These are phyloP conservation scores for Myotis planiceps DNA, from an alignment of 2,797 vertebrate genomes.

Conservation along the genomic window DNA sequence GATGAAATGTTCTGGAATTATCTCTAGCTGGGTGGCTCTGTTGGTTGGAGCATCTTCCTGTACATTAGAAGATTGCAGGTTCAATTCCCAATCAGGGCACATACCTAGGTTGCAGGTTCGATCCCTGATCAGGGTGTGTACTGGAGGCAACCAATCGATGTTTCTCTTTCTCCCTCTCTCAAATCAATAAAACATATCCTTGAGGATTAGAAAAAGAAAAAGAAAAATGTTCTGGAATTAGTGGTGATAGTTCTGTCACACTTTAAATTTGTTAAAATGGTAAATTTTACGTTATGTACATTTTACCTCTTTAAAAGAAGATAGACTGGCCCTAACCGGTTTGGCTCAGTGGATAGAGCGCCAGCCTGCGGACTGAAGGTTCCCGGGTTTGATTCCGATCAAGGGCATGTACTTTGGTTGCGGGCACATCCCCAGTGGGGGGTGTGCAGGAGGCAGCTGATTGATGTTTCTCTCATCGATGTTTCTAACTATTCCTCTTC, in stretches of 20 bases:
- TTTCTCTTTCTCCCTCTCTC: background rate
- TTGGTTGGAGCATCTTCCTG: background rate
- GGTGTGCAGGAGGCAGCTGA: too few species aligned
- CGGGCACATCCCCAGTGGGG: too few species aligned
- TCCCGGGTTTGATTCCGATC: too few species aligned
- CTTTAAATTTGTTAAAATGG: background rate
- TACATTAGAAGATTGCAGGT: background rate
- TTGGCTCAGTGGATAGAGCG: too few species aligned
- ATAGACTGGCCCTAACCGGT: background rate
- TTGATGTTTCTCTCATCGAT: too few species aligned
- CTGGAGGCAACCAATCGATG: background rate
- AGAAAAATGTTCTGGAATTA: background rate
- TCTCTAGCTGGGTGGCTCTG: background rate
- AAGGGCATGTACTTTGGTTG: too few species aligned
- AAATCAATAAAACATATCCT: background rate
- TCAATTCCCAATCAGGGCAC: background rate
- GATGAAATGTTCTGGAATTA: background rate
- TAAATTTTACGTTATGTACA: conserved; percentile 3
- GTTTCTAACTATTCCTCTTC: too few species aligned
- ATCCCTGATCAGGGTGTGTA: too few species aligned
- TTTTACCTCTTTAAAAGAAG: background rate
- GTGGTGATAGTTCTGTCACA: background rate
- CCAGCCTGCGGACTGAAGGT: too few species aligned
- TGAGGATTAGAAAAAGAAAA: background rate
- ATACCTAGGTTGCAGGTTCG: background rate